Evolutionary conservation across 1,140 invertebrate species (phyloP).

Genomic region (Drosophila albomicans): DNA sequence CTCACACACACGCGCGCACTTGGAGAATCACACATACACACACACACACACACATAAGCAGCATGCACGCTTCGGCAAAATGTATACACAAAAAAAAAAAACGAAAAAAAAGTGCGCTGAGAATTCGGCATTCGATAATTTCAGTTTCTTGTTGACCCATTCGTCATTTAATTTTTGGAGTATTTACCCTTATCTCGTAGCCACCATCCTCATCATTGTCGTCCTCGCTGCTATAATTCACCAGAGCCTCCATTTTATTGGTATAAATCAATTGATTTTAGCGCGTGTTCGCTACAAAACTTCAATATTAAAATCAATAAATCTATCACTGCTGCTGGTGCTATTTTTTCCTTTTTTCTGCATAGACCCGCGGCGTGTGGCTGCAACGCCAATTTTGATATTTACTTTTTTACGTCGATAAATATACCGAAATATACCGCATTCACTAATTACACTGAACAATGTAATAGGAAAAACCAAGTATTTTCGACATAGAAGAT

Average conservation of each 20-base stretch:
- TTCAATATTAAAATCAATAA: constrained; percentile 54
- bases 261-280: constrained; percentile 10
- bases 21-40: constrained; percentile 23
- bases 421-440: not conserved
- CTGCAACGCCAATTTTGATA: not conserved
- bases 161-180: constrained; percentile 13
- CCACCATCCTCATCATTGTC: constrained; percentile 85
- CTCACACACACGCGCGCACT: constrained; percentile 16
- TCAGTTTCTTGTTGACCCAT: constrained; percentile 11
- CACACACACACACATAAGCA: constrained; percentile 26
- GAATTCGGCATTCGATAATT: constrained; percentile 41
- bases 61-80: constrained; percentile 42
- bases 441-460: not conserved
- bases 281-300: constrained; percentile 5
- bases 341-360: constrained; percentile 19
- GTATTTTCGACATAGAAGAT: too few species aligned
- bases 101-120: constrained; percentile 39
- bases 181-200: constrained; percentile 84
- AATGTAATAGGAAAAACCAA: too few species aligned
- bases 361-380: constrained; percentile 3
- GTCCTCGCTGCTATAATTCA: constrained; percentile 88
- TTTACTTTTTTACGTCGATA: not conserved
- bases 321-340: constrained; percentile 32
- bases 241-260: constrained; percentile 86
- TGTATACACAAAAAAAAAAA: constrained; percentile 54